These are phyloP conservation scores for Phyllostomus hastatus DNA, from an alignment of 2,113 vertebrate species.

Conservation along the genomic window DNA sequence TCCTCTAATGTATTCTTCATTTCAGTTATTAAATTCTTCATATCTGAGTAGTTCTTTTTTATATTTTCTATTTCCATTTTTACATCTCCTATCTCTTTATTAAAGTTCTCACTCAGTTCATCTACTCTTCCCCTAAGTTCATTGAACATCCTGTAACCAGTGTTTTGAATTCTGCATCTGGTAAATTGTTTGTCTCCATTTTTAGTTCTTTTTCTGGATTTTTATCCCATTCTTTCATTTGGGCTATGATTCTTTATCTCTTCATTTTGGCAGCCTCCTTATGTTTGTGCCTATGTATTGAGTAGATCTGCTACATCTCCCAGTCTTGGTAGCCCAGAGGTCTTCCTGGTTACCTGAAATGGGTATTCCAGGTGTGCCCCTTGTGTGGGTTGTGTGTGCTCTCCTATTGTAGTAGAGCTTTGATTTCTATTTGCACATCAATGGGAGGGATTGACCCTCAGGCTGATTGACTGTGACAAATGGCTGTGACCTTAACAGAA, in stretches of 20 bases:
- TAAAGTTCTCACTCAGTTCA: not conserved
- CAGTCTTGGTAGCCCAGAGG: not conserved
- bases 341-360: not conserved
- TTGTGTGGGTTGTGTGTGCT: not conserved
- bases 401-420: not conserved
- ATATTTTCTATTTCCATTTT: not conserved
- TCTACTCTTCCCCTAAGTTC: not conserved
- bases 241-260: not conserved
- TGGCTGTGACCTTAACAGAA: not conserved
- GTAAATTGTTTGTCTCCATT: not conserved
- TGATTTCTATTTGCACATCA: not conserved
- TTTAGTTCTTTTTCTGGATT: not conserved
- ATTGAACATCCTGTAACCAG: not conserved
- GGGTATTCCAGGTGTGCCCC: not conserved
- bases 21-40: not conserved
- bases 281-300: not conserved
- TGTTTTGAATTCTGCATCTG: not conserved
- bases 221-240: not conserved
- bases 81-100: not conserved
- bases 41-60: not conserved
- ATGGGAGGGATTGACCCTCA: not conserved
- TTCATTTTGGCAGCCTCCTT: not conserved
- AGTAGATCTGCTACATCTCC: not conserved
- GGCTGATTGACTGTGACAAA: not conserved
- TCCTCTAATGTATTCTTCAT: not conserved